Conservation (phyloP, 2,113 vertebrate genomes). For the Erythrolamprus reginae region DNA sequence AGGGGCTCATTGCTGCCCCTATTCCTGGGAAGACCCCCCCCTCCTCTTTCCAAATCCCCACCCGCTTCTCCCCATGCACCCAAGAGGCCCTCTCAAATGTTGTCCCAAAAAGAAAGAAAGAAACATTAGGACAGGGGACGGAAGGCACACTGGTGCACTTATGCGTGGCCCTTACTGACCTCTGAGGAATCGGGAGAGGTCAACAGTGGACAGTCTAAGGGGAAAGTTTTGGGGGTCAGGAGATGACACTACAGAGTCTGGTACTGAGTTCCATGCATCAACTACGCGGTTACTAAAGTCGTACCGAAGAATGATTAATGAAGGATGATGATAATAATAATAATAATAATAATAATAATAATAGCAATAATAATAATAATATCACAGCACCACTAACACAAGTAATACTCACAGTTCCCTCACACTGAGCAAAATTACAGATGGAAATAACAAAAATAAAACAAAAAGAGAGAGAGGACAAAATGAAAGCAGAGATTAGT, state of each 20-base stretch:
- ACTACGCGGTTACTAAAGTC: too few relatives aligned
- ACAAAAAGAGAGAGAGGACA: slow-evolving; percentile 62
- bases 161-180: too few relatives aligned
- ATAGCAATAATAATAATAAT: background rate
- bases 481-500: slow-evolving; percentile 65
- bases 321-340: background rate
- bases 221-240: too few relatives aligned
- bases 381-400: slow-evolving; percentile 67
- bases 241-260: too few relatives aligned
- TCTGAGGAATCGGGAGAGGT: too few relatives aligned
- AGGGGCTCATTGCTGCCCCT: background rate
- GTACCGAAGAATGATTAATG: slow-evolving; percentile 30
- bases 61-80: too few relatives aligned
- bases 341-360: background rate
- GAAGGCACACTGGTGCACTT: too few relatives aligned
- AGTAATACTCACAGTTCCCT: slow-evolving; percentile 93
- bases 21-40: background rate
- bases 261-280: too few relatives aligned
- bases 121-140: too few relatives aligned
- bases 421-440: slow-evolving; percentile 86
- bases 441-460: slow-evolving; percentile 55
- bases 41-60: too few relatives aligned
- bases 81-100: background rate
- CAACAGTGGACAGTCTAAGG: too few relatives aligned
- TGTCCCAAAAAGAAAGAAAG: too few relatives aligned